Conservation (phyloP, 2,888 invertebrate species). For the Patella caerulea region DNA sequence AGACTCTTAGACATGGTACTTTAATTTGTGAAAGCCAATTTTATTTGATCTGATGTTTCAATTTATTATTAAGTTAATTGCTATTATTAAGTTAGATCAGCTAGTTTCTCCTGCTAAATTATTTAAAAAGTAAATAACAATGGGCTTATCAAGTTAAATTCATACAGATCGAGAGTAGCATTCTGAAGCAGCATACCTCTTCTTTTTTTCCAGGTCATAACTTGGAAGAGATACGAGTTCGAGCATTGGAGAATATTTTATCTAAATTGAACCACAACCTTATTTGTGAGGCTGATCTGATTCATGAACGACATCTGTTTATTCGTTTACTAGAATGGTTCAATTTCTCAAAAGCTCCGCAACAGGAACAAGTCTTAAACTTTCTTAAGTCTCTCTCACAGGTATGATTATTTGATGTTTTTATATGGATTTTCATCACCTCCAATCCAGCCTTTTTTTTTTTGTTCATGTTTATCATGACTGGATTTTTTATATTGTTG, state of each 20-base stretch:
- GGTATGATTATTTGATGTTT: constrained; percentile 42
- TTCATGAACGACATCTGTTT: constrained; percentile 68
- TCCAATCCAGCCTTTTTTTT: too few species aligned
- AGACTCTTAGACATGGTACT: not conserved
- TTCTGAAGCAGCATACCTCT: too few species aligned
- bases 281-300: constrained; percentile 67
- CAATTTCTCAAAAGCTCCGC: constrained; percentile 62
- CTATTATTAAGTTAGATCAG: not conserved
- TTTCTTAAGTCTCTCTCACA: constrained; percentile 62
- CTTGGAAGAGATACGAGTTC: constrained; percentile 68
- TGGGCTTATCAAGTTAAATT: not conserved
- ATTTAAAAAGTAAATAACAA: not conserved
- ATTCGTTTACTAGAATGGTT: constrained; percentile 70
- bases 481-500: too few species aligned
- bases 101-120: not conserved
- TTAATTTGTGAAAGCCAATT: not conserved
- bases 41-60: constrained; percentile 6
- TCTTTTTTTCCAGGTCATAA: constrained; percentile 60
- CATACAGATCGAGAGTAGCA: too few species aligned
- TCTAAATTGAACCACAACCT: constrained; percentile 68
- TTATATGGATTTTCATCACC: too few species aligned
- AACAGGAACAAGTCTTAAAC: constrained; percentile 59
- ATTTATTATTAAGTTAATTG: not conserved
- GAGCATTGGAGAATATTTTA: constrained; percentile 67
- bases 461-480: too few species aligned